phyloP scores from a whole-genome alignment of 2,888 invertebrate species.

The Acanthosoma haemorrhoidale region DNA sequence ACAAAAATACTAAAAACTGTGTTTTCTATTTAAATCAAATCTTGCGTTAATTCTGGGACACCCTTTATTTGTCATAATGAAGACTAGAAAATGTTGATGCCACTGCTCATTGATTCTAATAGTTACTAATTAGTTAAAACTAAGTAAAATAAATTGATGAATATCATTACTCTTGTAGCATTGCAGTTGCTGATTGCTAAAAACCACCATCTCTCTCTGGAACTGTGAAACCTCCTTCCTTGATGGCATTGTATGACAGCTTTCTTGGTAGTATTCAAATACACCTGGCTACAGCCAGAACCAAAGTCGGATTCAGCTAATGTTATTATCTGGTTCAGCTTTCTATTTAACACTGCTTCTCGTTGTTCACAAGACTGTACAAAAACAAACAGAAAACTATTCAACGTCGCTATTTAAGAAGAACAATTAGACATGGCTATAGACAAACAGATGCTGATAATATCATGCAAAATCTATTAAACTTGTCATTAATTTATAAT shows the following conservation, averaged over 20 bases:
- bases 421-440: too few species aligned
- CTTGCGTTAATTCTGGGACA: too few species aligned
- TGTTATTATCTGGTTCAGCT: conserved; percentile 73
- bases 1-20: too few species aligned
- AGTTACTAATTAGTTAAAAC: neutral
- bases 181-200: conserved; percentile 79
- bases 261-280: conserved; percentile 28
- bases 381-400: too few species aligned
- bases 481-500: too few species aligned
- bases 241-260: conserved; percentile 57
- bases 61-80: too few species aligned
- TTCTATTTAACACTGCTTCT: conserved; percentile 61
- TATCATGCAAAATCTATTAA: too few species aligned
- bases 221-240: conserved; percentile 67
- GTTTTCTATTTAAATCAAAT: too few species aligned
- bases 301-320: conserved; percentile 58
- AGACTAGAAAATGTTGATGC: too few species aligned
- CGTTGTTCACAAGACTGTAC: conserved; percentile 68
- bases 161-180: conserved; percentile 55
- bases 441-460: too few species aligned
- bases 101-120: too few species aligned
- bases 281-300: conserved; percentile 53
- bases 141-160: neutral
- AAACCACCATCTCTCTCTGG: conserved; percentile 91
- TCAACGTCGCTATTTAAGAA: too few species aligned